Evolutionary conservation across 2,888 invertebrate genomes (phyloP).

Genomic region (Lepetodrilus schrolli): DNA sequence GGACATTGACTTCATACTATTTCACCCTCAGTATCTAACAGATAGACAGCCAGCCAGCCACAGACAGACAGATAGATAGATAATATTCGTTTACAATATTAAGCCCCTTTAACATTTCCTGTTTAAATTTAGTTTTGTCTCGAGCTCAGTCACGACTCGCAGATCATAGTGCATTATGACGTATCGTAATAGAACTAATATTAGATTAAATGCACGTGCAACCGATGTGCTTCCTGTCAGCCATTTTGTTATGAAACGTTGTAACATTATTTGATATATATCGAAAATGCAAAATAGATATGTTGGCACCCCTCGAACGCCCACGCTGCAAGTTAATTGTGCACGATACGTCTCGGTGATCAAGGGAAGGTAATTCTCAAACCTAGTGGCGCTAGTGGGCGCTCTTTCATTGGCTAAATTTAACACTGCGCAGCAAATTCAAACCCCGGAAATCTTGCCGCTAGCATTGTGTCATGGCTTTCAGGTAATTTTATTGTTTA

Average conservation of each 20-base stretch:
- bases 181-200: no score
- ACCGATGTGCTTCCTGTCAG: slow-evolving; percentile 2
- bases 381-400: slow-evolving; percentile 6
- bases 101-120: no score
- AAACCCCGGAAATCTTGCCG: slow-evolving; percentile 16
- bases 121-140: no score
- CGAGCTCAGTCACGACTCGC: no score
- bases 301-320: slow-evolving; percentile 5
- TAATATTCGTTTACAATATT: no score
- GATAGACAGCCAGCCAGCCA: no score
- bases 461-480: not conserved
- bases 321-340: not conserved
- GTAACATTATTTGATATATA: not conserved
- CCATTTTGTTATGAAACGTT: slow-evolving; percentile 12
- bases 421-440: slow-evolving; percentile 7
- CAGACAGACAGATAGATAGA: no score
- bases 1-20: no score
- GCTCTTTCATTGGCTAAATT: slow-evolving; percentile 5
- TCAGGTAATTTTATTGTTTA: not conserved
- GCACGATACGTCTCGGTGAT: not conserved
- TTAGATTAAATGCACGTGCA: no score
- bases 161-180: no score
- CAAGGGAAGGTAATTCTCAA: slow-evolving; percentile 19
- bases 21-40: no score
- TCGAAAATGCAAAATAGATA: not conserved